phyloP scores from a whole-genome alignment of 1,140 invertebrate genomes.

The Heliconius himera region DNA sequence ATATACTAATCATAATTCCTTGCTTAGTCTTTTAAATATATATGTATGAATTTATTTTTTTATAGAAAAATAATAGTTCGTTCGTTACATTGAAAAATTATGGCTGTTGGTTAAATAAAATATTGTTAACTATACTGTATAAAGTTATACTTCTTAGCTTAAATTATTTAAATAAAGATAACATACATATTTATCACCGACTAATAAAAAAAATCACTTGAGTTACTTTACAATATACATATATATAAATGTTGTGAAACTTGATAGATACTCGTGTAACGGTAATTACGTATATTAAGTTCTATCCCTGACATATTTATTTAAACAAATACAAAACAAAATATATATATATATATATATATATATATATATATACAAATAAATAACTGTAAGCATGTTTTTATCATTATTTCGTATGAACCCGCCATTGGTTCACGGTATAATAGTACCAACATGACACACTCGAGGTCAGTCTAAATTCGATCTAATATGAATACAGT shows the following conservation, averaged over 20 bases:
- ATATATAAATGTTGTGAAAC: no score
- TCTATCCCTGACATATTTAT: background rate
- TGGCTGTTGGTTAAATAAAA: no score
- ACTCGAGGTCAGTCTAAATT: background rate
- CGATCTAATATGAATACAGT: constrained; percentile 2
- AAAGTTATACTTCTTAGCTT: no score
- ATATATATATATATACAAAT: background rate
- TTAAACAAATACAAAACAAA: background rate
- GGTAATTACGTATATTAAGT: background rate
- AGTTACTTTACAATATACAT: no score
- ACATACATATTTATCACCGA: no score
- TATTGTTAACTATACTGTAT: no score
- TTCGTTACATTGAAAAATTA: no score
- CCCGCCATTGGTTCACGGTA: background rate
- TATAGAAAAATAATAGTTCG: no score
- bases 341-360: background rate
- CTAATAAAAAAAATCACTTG: no score
- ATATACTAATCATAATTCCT: background rate
- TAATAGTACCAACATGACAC: background rate
- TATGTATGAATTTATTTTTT: background rate
- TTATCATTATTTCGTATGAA: background rate
- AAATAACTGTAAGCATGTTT: background rate
- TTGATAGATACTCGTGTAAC: background rate
- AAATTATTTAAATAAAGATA: no score
- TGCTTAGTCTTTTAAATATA: background rate